Evolutionary conservation across 2,888 invertebrate genomes (phyloP).

Genomic region (Empis stercorea): DNA sequence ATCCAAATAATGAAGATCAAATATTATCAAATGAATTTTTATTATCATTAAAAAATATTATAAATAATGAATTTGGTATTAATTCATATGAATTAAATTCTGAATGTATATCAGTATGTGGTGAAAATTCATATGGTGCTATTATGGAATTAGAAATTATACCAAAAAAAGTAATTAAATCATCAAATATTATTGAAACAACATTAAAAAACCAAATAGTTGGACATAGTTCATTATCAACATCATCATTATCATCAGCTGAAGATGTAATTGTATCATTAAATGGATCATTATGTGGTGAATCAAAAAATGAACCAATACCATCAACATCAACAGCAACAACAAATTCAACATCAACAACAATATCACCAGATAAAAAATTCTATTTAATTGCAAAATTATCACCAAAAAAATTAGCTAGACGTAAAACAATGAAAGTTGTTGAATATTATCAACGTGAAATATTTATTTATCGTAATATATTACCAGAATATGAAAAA

Average conservation of each 20-base stretch:
- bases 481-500: conserved; percentile 18
- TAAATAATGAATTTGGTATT: no score
- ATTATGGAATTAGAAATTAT: conserved; percentile 16
- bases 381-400: conserved; percentile 15
- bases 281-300: no score
- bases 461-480: conserved; percentile 23
- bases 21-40: no score
- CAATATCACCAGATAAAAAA: no score
- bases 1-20: background rate
- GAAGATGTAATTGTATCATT: background rate
- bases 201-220: no score
- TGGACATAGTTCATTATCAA: background rate
- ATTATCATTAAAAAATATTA: no score
- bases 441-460: conserved; percentile 24
- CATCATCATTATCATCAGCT: background rate
- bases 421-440: conserved; percentile 22
- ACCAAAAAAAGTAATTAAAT: background rate
- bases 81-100: background rate
- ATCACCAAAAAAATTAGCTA: conserved; percentile 23
- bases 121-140: conserved; percentile 21
- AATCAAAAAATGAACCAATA: background rate
- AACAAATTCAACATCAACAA: background rate
- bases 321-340: background rate
- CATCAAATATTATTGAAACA: no score
- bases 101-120: conserved; percentile 10